These are phyloP conservation scores for Myopa tessellatipennis DNA, from an alignment of 2,888 invertebrate genomes.

Conservation along the genomic window DNA sequence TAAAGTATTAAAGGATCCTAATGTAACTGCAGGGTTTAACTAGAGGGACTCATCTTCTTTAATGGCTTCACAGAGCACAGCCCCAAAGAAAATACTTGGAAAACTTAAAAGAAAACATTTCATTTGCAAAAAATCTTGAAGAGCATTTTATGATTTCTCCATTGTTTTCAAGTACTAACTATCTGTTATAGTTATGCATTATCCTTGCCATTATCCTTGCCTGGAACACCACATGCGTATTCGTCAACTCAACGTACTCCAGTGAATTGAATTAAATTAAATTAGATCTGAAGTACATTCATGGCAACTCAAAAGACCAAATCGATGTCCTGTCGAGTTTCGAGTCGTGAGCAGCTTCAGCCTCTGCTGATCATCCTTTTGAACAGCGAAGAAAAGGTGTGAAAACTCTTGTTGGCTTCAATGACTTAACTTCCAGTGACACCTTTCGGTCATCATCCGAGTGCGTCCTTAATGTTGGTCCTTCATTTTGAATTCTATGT, in stretches of 20 bases:
- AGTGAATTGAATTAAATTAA: slow-evolving; percentile 1
- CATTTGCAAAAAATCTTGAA: too few species aligned
- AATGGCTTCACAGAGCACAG: too few species aligned
- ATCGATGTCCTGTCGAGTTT: neutral
- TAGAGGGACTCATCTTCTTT: too few species aligned
- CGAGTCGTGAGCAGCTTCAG: neutral
- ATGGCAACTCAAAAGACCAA: neutral
- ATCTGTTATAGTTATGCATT: too few species aligned
- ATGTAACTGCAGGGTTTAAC: too few species aligned
- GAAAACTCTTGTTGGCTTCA: neutral
- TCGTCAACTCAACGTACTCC: neutral
- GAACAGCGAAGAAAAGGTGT: neutral
- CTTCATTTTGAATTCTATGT: neutral
- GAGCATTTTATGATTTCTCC: too few species aligned
- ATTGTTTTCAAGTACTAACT: too few species aligned
- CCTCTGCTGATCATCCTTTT: neutral
- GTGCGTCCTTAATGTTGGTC: neutral
- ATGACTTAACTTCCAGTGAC: neutral
- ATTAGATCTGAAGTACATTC: neutral
- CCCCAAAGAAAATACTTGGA: too few species aligned
- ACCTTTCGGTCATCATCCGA: neutral
- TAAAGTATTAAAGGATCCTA: too few species aligned
- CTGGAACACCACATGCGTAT: neutral
- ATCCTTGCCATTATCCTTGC: neutral
- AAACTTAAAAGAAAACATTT: too few species aligned